Conservation (phyloP, 1,140 invertebrate genomes). For the Ephestia elutella region DNA sequence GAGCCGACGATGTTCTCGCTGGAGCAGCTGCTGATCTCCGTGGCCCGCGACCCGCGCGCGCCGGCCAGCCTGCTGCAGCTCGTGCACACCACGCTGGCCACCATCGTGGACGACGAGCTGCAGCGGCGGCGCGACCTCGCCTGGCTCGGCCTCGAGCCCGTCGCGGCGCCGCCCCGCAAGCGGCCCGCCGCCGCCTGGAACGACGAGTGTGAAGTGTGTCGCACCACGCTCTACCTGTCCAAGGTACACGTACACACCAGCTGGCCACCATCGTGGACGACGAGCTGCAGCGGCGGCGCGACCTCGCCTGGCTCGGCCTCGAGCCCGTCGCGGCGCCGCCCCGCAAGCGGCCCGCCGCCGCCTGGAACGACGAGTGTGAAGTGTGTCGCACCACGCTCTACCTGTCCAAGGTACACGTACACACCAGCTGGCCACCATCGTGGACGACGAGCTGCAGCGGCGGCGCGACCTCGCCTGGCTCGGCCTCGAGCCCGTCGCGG, state of each 20-base stretch:
- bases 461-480: too few relatives aligned
- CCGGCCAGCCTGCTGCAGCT: slow-evolving; percentile 80
- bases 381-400: too few relatives aligned
- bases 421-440: too few relatives aligned
- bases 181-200: slow-evolving; percentile 26
- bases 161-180: slow-evolving; percentile 3
- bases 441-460: too few relatives aligned
- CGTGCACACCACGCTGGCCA: slow-evolving; percentile 64
- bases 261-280: too few relatives aligned
- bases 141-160: slow-evolving; percentile 56
- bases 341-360: too few relatives aligned
- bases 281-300: too few relatives aligned
- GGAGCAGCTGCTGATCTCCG: slow-evolving; percentile 86
- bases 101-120: slow-evolving; percentile 52
- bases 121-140: slow-evolving; percentile 57
- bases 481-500: too few relatives aligned
- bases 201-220: slow-evolving; percentile 36
- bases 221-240: slow-evolving; percentile 33
- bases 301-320: too few relatives aligned
- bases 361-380: too few relatives aligned
- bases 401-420: too few relatives aligned
- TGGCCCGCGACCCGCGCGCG: slow-evolving; percentile 82
- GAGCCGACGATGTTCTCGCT: slow-evolving; percentile 94
- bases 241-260: slow-evolving; percentile 17
- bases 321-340: too few relatives aligned